Percentiles rank a stretch among this genome's conserved stretches.
These are phyloP conservation scores for Bagarius yarrelli DNA, from an alignment of 2,113 vertebrate genomes.

Conservation along the genomic window DNA sequence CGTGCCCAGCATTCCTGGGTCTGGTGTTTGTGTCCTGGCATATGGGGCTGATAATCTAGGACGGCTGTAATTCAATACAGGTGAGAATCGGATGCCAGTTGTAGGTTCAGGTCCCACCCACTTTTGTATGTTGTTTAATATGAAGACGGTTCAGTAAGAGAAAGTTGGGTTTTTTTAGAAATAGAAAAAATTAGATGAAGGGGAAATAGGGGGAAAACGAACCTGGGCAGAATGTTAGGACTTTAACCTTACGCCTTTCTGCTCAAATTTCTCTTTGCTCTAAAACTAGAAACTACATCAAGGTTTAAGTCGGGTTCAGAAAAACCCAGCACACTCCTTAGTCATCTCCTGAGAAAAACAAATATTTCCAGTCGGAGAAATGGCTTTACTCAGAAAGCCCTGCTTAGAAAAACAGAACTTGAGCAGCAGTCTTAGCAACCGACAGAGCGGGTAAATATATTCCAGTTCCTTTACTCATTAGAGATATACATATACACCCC, in stretches of 20 bases:
- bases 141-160: conserved; percentile 18
- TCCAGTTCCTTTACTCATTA: conserved; percentile 13
- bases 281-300: background rate
- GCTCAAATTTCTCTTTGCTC: background rate
- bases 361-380: background rate
- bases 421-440: conserved; percentile 5
- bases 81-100: conserved; percentile 20
- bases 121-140: conserved; percentile 21
- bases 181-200: background rate
- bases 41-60: background rate
- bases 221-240: background rate
- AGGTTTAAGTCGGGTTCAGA: background rate
- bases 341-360: background rate
- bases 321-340: background rate
- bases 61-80: conserved; percentile 29
- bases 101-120: background rate
- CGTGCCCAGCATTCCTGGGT: background rate
- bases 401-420: background rate
- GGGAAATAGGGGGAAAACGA: background rate
- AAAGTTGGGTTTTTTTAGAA: background rate
- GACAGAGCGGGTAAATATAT: background rate
- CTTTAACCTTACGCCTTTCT: background rate
- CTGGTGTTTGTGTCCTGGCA: conserved; percentile 2
- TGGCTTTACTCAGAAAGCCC: background rate
- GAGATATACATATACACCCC: background rate